phyloP scores from a whole-genome alignment of 2,797 vertebrate species.

The Crocidura indochinensis region DNA sequence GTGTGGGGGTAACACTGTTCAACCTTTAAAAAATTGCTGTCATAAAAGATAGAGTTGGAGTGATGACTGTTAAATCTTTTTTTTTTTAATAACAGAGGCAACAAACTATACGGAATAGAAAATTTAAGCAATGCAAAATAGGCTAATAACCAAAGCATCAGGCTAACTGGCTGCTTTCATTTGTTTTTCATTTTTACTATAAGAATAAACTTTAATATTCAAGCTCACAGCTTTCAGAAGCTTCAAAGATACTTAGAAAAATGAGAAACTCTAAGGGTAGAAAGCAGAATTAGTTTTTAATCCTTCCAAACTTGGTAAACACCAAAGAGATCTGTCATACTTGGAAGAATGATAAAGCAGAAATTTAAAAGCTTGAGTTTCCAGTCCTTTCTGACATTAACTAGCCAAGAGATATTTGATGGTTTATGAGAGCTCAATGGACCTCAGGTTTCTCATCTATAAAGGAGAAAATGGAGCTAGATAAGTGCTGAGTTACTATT shows the following conservation, averaged over 20 bases:
- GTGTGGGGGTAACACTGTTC: conserved; percentile 78
- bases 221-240: conserved; percentile 62
- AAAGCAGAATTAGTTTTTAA: conserved; percentile 46
- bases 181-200: conserved; percentile 45
- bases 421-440: not conserved
- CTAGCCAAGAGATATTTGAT: conserved; percentile 16
- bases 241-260: conserved; percentile 40
- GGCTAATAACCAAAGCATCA: conserved; percentile 47
- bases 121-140: conserved; percentile 64
- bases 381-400: conserved; percentile 23
- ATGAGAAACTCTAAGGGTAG: conserved; percentile 66
- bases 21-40: conserved; percentile 86
- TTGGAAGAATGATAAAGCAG: not conserved
- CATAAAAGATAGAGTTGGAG: conserved; percentile 81
- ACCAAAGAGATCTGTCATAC: conserved; percentile 15
- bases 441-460: conserved; percentile 37
- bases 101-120: conserved; percentile 45
- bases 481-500: conserved; percentile 24
- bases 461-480: conserved; percentile 32
- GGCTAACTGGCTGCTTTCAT: conserved; percentile 50
- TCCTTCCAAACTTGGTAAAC: conserved; percentile 62
- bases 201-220: conserved; percentile 66
- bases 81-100: conserved; percentile 15
- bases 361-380: conserved; percentile 20
- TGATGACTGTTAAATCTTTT: conserved; percentile 71